Conservation (phyloP, 2,888 invertebrate genomes). For the Pyrocoelia pectoralis region DNA sequence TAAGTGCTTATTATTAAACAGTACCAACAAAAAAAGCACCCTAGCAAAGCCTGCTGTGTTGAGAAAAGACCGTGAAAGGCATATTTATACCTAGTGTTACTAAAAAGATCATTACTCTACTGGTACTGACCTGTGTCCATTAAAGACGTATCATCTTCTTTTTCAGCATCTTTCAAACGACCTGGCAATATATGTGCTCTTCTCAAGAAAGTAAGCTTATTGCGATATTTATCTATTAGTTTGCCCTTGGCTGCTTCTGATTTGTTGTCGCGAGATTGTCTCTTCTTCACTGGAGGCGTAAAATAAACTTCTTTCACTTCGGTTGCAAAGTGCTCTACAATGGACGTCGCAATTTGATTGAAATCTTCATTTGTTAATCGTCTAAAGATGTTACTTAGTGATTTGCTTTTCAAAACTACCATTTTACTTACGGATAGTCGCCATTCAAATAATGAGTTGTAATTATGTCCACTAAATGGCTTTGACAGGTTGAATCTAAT, state of each 20-base stretch:
- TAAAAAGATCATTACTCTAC: too few relatives aligned
- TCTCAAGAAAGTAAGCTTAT: slow-evolving; percentile 13
- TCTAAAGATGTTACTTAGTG: slow-evolving; percentile 4
- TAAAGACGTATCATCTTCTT: not conserved
- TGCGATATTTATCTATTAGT: slow-evolving; percentile 19
- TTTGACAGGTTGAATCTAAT: not conserved
- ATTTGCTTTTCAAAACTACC: not conserved
- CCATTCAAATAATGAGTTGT: not conserved
- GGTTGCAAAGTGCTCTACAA: slow-evolving; percentile 7
- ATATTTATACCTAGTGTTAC: too few relatives aligned
- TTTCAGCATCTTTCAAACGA: not conserved
- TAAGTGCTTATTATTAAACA: too few relatives aligned
- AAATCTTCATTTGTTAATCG: slow-evolving; percentile 14
- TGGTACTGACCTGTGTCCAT: not conserved
- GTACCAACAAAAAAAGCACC: too few relatives aligned
- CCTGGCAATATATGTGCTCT: slow-evolving; percentile 2
- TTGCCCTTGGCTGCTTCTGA: slow-evolving; percentile 20
- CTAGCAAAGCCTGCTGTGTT: too few relatives aligned
- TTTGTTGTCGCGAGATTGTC: slow-evolving; percentile 7
- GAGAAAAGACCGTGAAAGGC: too few relatives aligned
- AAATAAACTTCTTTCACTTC: slow-evolving; percentile 10
- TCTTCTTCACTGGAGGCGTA: slow-evolving; percentile 8
- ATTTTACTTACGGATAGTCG: not conserved
- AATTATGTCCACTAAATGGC: not conserved
- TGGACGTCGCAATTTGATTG: not conserved